Evolutionary conservation across 2,113 vertebrate species (phyloP).

Genomic region (Corythornis madagascariensis): DNA sequence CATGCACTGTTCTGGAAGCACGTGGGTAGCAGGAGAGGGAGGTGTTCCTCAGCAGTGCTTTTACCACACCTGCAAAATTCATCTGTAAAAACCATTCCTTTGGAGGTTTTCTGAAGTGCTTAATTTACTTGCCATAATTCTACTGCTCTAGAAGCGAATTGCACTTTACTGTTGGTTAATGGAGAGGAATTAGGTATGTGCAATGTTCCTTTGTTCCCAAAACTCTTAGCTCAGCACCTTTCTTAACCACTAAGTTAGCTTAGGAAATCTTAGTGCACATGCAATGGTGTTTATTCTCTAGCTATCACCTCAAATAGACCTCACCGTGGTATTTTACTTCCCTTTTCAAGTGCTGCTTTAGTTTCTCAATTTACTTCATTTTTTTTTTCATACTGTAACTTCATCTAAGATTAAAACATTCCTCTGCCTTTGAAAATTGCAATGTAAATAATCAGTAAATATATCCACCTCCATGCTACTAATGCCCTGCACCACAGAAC

Average conservation of each 20-base stretch:
- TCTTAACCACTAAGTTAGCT: constrained; percentile 18
- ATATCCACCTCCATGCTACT: constrained; percentile 18
- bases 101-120: constrained; percentile 17
- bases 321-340: neutral
- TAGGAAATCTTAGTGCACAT: neutral
- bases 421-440: constrained; percentile 41
- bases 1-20: neutral
- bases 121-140: neutral
- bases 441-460: constrained; percentile 53
- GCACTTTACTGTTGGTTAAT: constrained; percentile 11
- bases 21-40: neutral
- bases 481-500: constrained; percentile 18
- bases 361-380: constrained; percentile 2
- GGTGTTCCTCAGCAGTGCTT: neutral
- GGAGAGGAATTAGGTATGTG: constrained; percentile 13
- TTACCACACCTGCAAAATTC: neutral
- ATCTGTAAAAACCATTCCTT: neutral
- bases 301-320: constrained; percentile 21
- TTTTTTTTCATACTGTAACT: constrained; percentile 26
- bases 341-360: neutral
- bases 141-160: neutral
- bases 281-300: constrained; percentile 15
- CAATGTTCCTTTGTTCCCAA: constrained; percentile 27
- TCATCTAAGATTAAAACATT: constrained; percentile 57
- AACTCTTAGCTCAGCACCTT: constrained; percentile 48